Base-by-base conservation (phyloP, 1,140 invertebrate species). In the Aphaenogaster floridana region DNA sequence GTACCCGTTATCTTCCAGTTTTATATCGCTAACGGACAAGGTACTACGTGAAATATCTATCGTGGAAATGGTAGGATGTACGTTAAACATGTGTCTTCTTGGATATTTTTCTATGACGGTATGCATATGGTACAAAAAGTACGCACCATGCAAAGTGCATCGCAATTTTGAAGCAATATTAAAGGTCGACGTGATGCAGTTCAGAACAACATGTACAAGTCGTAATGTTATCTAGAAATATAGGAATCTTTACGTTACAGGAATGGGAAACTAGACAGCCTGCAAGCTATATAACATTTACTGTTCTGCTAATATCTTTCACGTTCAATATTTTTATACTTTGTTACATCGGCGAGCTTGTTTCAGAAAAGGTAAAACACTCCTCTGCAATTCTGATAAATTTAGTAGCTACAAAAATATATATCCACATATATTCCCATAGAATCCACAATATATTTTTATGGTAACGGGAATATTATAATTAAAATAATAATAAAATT, bases 311-410 rank as follows among this genome's bases (percentile, higher is more conserved):
- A n/a, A 11, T 86, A 61, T 93, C 92, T 0, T 52, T 93, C 13
- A 87, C 63, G 0, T 91, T 92, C 2, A 93, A 93, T 84, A 89
- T 92, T 64, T 93, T 92, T 50, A 91, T 93, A 86, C 89, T 91
- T 68, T 92, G 92, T 74, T 91, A 93, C 45, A 92, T 93, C 21
- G 92, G 92, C 8, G 91, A 93, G 34, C 57, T 91, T 13, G 74
- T 92, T 0, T 69, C 85, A 0, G 86, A 92, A 11, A 88, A 91
- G 78, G 92, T 92, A 88, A 34, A 77, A 0, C 11, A 63, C 28
- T 77, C 9, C 2, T 48, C 6, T 57, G 17, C 8, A 11, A 0
- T 50, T 71, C 28, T 48, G 21, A 42, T 57, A 57, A 21, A 48
- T 17, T 71, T 76, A 61, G 36, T 39, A 0, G 15, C 9, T 50